Evolutionary conservation across 2,888 invertebrate genomes (phyloP), one percentile per base, ranked within the genome.

Genomic region (Tetrapedia diversipes): DNA sequence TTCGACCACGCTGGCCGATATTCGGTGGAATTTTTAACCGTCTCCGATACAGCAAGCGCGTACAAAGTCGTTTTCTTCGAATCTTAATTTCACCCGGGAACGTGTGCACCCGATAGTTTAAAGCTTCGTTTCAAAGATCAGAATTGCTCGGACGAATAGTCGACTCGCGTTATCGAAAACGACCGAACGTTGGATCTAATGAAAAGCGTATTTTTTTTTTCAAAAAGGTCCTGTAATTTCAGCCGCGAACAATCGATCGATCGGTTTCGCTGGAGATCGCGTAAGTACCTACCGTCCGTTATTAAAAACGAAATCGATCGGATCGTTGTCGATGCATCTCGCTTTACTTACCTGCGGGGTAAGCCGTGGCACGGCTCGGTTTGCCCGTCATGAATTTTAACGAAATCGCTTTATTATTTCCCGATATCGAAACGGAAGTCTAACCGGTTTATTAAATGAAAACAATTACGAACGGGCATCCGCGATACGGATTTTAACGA

Each of bases 221-320:
- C n/a, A n/a, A n/a, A n/a, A n/a, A n/a, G n/a, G n/a, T n/a, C n/a
- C n/a, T n/a, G n/a, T n/a, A n/a, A n/a, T n/a, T n/a, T n/a, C n/a
- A n/a, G n/a, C n/a, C n/a, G n/a, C 2, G 16, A 22, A 27, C 8
- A 11, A 16, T 22, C 34, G 19, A 8, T 24, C 43, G 43, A 11
- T n/a, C 57, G 67, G 47, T 39, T 51, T 47, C n/a, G 49, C 34
- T 39, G n/a, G 22, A 11, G 47, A 69, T 80, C 74, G 51, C 71
- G 57, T 37, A 70, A 77, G 69, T 53, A 61, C 43, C 34, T 10
- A 16, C 37, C n/a, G n/a, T n/a, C 29, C 39, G 75, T 81, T 79
- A 78, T 79, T 79, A 63, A 81, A 84, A 79, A 49, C 45, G 39
- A 61, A 69, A 82, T 76, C 78, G 65, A 70, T 61, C 29, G 10